Evolutionary conservation across 2,888 invertebrate genomes (phyloP), one percentile per base, ranked within the genome.

Genomic region (Muscina levida): DNA sequence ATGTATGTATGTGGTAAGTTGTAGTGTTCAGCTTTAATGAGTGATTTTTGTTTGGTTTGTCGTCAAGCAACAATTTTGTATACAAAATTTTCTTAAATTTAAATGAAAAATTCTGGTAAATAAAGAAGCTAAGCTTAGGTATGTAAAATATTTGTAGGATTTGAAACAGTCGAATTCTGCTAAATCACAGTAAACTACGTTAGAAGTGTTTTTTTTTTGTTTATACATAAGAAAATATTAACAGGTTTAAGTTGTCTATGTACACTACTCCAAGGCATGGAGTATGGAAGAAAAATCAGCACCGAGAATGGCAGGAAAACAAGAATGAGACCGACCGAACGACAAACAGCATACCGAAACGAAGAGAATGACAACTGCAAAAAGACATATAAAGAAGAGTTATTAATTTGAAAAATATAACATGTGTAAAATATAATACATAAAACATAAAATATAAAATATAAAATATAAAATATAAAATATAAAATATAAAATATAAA

Each of bases 21-120:
- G n/a, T 42, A 13, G 44, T 8, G 22, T 39, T 62, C 39, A 37
- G 1, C 17, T 13, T 22, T 62, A 62, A 62, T 42, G 42, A 37
- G 62, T 62, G 42, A 51, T 57, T 59, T 37, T 39, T 59, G 15
- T 31, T 31, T 31, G 37, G 62, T 42, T 62, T 13, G 59, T 72
- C 67, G 71, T 51, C 76, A 73, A 73, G 70, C 73, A 77, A 80
- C 67, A 5, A 15, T 15, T 26, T 15, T 70, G 10, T 71, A 31
- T 31, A 5, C 3, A 31, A 5, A 31, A 8, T 67, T 76, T 44
- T 37, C 46, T 62, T 72, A 68, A 72, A 59, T 66, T 57, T 31
- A 48, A 13, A n/a, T 26, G 48, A 72, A 72, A 56, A 56, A 11
- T 59, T 37, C 4, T 39, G 13, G 65, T 66, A 65, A 56, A 17